Percentiles rank a stretch among this genome's conserved stretches.
Evolutionary conservation across 2,888 invertebrate species (phyloP).

Genomic region (Tiliacea aurago): DNA sequence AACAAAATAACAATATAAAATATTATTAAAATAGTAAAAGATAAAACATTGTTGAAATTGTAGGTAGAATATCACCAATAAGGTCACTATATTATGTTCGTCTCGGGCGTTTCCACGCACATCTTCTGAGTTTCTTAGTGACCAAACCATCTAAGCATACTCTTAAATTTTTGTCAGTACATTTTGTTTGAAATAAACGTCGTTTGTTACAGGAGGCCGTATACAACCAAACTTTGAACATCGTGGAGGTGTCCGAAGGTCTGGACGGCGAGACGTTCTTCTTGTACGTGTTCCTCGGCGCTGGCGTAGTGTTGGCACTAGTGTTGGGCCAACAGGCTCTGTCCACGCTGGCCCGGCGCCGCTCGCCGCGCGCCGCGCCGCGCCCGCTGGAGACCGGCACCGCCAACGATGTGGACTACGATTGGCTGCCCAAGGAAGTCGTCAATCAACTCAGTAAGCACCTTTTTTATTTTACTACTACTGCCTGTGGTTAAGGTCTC

Average conservation of each 20-base stretch:
- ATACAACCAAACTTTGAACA: conserved; percentile 99
- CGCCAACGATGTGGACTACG: conserved; percentile 98
- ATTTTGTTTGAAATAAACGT: background rate
- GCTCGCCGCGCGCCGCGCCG: conserved; percentile 89
- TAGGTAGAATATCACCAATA: no score
- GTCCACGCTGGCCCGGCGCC: conserved; percentile 95
- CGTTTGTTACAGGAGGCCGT: conserved; percentile 94
- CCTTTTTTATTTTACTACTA: background rate
- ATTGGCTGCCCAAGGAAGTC: conserved; percentile 99
- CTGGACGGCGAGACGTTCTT: conserved; percentile 99
- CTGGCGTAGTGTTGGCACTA: conserved; percentile 96
- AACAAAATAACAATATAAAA: no score
- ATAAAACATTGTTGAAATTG: no score
- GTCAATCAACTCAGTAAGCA: conserved; percentile 95
- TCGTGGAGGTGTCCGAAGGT: conserved; percentile 98
- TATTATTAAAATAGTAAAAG: no score
- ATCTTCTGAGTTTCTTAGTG: no score
- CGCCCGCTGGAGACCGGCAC: conserved; percentile 97
- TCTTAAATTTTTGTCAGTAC: no score
- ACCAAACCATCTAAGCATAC: no score
- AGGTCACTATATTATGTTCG: no score
- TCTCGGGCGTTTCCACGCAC: no score
- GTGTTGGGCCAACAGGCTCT: conserved; percentile 97
- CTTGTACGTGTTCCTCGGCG: conserved; percentile 98
- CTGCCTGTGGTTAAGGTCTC: no score